Percentiles rank a stretch among this genome's conserved stretches.
Conservation (phyloP, 2,113 vertebrate genomes). For the Myodes glareolus region DNA sequence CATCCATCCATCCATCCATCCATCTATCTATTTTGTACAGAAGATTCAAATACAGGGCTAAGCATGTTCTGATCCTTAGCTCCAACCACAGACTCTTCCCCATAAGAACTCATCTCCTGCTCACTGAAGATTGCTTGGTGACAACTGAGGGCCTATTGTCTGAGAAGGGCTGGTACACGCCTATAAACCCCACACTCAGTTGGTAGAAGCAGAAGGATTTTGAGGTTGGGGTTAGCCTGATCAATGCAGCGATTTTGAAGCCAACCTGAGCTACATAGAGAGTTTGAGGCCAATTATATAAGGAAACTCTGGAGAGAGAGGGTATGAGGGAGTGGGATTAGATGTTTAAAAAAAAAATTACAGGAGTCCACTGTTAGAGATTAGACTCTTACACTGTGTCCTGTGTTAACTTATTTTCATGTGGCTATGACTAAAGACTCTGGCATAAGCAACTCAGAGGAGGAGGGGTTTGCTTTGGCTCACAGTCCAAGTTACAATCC, state of each 20-base stretch:
- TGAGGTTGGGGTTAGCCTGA: not conserved
- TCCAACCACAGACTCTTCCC: not conserved
- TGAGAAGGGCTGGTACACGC: not conserved
- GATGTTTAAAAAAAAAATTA: too few relatives aligned
- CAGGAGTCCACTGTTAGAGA: too few relatives aligned
- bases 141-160: not conserved
- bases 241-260: not conserved
- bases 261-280: not conserved
- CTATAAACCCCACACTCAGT: not conserved
- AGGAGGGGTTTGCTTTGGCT: not conserved
- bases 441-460: not conserved
- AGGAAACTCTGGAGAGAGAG: not conserved
- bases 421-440: not conserved
- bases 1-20: not conserved
- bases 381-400: not conserved
- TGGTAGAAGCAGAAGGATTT: not conserved
- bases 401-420: not conserved
- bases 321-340: too few relatives aligned
- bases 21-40: not conserved
- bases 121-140: not conserved
- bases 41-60: not conserved
- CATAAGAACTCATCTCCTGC: not conserved
- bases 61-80: too few relatives aligned
- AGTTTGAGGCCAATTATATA: not conserved
- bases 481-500: not conserved